These are phyloP conservation scores for Piprites chloris DNA, from an alignment of 2,113 vertebrate species.

Conservation along the genomic window DNA sequence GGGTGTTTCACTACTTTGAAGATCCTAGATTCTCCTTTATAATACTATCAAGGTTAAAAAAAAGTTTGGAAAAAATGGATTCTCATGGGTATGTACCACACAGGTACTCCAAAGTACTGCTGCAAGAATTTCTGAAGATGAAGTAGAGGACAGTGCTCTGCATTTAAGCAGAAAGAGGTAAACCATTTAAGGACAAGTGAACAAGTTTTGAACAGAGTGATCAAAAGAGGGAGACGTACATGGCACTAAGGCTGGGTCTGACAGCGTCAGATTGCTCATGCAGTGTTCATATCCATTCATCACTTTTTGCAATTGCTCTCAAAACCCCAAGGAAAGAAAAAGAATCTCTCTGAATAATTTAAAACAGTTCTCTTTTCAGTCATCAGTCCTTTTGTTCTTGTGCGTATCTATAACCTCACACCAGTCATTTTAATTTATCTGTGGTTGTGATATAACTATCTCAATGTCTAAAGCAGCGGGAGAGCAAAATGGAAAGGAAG, in stretches of 20 bases:
- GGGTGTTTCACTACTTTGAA: slow-evolving; percentile 18
- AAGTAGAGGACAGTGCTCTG: neutral
- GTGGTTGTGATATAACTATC: neutral
- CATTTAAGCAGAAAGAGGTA: neutral
- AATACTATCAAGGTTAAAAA: slow-evolving; percentile 3
- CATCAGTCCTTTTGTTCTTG: slow-evolving; percentile 56
- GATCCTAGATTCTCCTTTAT: neutral
- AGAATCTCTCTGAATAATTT: slow-evolving; percentile 59
- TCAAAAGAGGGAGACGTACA: slow-evolving; percentile 30
- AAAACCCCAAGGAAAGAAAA: slow-evolving; percentile 21
- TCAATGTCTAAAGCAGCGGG: neutral
- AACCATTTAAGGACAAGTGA: neutral
- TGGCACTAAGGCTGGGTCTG: neutral
- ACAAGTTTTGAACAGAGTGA: slow-evolving; percentile 4
- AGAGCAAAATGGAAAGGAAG: slow-evolving; percentile 5
- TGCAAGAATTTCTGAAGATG: neutral
- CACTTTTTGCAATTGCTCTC: slow-evolving; percentile 17
- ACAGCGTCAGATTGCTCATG: neutral
- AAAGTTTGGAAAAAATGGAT: neutral
- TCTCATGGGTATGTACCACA: neutral
- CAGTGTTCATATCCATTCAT: slow-evolving; percentile 31
- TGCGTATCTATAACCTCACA: slow-evolving; percentile 5
- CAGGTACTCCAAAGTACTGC: neutral
- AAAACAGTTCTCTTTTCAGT: slow-evolving; percentile 24
- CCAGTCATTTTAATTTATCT: slow-evolving; percentile 44